phyloP scores from a whole-genome alignment of 2,888 invertebrate species.

The Tachina lurida region DNA sequence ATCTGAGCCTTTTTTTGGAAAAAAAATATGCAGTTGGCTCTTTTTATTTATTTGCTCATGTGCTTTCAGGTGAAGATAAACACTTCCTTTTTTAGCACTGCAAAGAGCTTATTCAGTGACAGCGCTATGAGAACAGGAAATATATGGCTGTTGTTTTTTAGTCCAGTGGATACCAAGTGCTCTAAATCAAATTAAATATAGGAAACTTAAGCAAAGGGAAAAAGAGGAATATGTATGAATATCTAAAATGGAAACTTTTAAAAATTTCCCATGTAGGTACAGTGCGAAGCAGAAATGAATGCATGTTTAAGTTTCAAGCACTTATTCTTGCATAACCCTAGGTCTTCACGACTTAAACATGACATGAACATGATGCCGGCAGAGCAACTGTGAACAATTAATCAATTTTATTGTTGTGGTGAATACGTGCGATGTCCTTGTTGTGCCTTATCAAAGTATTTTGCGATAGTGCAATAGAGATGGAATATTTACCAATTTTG shows the following conservation, averaged over 20 bases:
- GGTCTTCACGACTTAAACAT: too few species aligned
- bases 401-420: too few species aligned
- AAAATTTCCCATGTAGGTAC: not conserved
- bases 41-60: constrained; percentile 35
- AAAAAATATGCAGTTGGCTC: not conserved
- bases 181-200: constrained; percentile 38
- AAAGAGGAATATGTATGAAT: not conserved
- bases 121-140: constrained; percentile 59
- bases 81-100: constrained; percentile 29
- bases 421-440: too few species aligned
- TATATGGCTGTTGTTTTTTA: constrained; percentile 21
- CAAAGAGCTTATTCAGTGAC: constrained; percentile 40
- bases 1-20: not conserved
- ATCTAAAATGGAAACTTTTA: not conserved
- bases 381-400: too few species aligned
- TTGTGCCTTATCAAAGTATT: too few species aligned
- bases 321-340: too few species aligned
- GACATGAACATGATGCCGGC: too few species aligned
- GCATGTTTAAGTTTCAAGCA: too few species aligned
- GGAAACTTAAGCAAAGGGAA: not conserved
- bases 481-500: too few species aligned
- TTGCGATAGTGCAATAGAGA: too few species aligned
- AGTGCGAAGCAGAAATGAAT: too few species aligned
- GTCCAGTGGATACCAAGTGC: constrained; percentile 46
- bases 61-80: constrained; percentile 63